Conservation (phyloP, 2,888 invertebrate genomes). For the Creontiades dilutus region DNA sequence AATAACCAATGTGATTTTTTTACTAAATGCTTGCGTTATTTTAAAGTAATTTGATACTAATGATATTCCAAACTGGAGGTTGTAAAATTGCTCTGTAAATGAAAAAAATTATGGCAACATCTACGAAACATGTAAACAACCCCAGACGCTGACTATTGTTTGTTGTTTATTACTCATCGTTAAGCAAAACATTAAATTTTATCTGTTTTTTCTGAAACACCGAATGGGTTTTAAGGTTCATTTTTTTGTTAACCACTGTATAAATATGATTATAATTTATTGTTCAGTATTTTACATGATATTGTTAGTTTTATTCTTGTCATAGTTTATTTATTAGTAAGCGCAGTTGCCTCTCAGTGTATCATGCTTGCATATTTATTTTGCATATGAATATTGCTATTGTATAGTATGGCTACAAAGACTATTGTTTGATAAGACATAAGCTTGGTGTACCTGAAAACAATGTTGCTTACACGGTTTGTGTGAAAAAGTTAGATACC, state of each 20-base stretch:
- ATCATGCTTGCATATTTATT: not conserved
- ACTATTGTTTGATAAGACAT: not conserved
- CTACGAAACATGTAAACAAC: no score
- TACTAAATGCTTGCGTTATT: no score
- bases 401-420: not conserved
- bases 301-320: slow-evolving; percentile 26
- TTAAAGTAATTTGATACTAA: no score
- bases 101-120: no score
- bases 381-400: not conserved
- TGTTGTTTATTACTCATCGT: not conserved
- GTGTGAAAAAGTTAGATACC: no score
- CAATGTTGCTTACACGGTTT: not conserved
- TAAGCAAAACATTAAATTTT: not conserved
- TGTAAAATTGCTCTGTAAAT: no score
- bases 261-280: not conserved
- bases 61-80: no score
- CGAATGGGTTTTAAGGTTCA: not conserved
- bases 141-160: no score
- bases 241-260: slow-evolving; percentile 4
- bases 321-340: slow-evolving; percentile 30
- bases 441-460: slow-evolving; percentile 17
- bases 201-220: not conserved
- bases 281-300: slow-evolving; percentile 29
- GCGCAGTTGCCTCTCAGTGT: not conserved
- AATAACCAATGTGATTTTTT: no score